phyloP scores from a whole-genome alignment of 1,140 invertebrate genomes.

The Homalodisca vitripennis region DNA sequence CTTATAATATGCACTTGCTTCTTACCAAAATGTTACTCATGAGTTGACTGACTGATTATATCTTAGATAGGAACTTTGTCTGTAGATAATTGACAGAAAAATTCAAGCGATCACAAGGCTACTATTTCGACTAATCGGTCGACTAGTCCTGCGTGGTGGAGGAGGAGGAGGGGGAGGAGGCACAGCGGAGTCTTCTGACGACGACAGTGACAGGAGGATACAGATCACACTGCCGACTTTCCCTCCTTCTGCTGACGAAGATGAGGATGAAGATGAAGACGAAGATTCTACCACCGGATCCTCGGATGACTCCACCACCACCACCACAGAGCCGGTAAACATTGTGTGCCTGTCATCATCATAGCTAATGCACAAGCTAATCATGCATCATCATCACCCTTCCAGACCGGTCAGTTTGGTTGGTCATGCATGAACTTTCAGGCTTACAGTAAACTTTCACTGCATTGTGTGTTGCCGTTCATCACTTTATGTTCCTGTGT shows the following conservation, averaged over 20 bases:
- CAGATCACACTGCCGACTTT: constrained; percentile 56
- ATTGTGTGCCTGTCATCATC: too few relatives aligned
- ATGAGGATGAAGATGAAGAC: constrained; percentile 51
- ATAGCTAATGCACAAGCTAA: too few relatives aligned
- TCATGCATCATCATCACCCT: too few relatives aligned
- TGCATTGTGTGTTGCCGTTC: too few relatives aligned
- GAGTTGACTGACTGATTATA: constrained; percentile 16
- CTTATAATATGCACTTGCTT: too few relatives aligned
- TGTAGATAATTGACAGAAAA: constrained; percentile 76
- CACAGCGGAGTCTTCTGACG: constrained; percentile 45
- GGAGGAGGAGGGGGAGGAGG: constrained; percentile 52
- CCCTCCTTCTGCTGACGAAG: constrained; percentile 51
- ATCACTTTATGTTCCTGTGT: too few relatives aligned
- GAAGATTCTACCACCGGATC: constrained; percentile 33
- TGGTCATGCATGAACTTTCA: too few relatives aligned
- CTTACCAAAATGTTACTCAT: too few relatives aligned
- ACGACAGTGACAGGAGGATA: constrained; percentile 49
- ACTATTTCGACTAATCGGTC: constrained; percentile 65
- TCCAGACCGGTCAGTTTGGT: too few relatives aligned
- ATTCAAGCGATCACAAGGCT: constrained; percentile 67
- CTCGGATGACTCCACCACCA: constrained; percentile 29
- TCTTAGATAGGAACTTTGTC: constrained; percentile 44
- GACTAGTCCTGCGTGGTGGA: constrained; percentile 58
- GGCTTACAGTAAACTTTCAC: too few relatives aligned
- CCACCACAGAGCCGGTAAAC: constrained; percentile 34